Base-by-base conservation (phyloP, 2,113 vertebrate species). In the Tetrax tetrax region DNA sequence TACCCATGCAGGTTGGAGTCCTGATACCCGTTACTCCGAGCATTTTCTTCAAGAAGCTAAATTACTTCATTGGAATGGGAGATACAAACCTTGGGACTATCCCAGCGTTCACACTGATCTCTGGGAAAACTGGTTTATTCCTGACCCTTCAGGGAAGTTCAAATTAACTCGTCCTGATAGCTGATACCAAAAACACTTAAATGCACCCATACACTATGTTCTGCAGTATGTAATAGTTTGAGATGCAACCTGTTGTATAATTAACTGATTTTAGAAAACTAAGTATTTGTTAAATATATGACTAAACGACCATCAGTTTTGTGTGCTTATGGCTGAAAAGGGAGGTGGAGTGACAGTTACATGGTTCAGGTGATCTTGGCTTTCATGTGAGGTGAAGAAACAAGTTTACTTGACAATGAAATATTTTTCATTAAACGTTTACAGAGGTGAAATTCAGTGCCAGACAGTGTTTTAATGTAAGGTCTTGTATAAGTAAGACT, bases 101-200 rank as follows among this genome's bases (percentile, higher is more conserved):
- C 98, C 98, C 10, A 98, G 98, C 12, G 98, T 98, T 66, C 99
- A 99, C 97, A 95, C 96, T 9, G 98, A 99, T 47, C 97, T 99
- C 54, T 99, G 99, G 99, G 98, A 99, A 96, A 99, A 95, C 94
- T 99, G 99, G 99, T 99, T 99, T 95, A 97, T 99, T 83, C 99
- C 99, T 37, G 99, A 99, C 95, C 99, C 99, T 45, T 98, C 98
- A 28, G 98, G 98, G 72, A 98, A 94, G 86, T 99, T 99, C 97
- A 97, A 98, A 86, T 94, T 99, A 95, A 96, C 97, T 57, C 98
- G 98, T 78, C 98, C 98, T 17, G 96, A 98, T 3, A 97, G 95
- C 21, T 98, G 96, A 98, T 95, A 51, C 4, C 29, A 56, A 54
- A 54, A 45, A 29, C 14, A 41, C 51, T 47, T 45, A 22, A 51